These are phyloP conservation scores for Hozukius guyotensis DNA, from an alignment of 2,797 vertebrate genomes.

Conservation along the genomic window DNA sequence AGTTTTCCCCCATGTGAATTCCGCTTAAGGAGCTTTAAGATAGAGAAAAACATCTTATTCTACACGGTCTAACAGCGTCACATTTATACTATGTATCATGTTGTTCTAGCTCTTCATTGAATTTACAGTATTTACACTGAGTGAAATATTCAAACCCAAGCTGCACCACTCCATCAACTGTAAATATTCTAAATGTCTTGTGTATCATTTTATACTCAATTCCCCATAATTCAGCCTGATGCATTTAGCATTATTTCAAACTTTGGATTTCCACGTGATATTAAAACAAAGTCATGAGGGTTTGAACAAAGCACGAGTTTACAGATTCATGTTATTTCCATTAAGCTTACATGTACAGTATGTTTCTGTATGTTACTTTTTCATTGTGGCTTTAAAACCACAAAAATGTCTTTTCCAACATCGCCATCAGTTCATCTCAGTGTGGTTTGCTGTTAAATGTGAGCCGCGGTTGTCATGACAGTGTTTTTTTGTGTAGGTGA, in stretches of 20 bases:
- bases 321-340: not conserved
- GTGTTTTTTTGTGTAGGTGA: constrained; percentile 14
- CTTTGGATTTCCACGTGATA: not conserved
- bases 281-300: not conserved
- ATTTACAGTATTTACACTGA: too few relatives aligned
- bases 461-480: constrained; percentile 4
- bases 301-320: not conserved
- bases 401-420: not conserved
- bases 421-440: not conserved
- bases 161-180: not conserved
- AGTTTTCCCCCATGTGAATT: not conserved
- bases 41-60: not conserved
- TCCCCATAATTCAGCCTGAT: not conserved
- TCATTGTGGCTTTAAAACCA: not conserved
- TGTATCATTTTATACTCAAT: too few relatives aligned
- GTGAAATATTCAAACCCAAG: not conserved
- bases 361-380: not conserved
- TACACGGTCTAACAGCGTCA: not conserved
- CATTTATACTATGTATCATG: not conserved
- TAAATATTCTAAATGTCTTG: not conserved
- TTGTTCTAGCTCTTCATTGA: not conserved
- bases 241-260: not conserved
- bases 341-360: not conserved
- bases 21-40: not conserved
- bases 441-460: not conserved